These are phyloP conservation scores for Lycocerus yunnanus DNA, from an alignment of 2,888 invertebrate genomes.

Conservation along the genomic window DNA sequence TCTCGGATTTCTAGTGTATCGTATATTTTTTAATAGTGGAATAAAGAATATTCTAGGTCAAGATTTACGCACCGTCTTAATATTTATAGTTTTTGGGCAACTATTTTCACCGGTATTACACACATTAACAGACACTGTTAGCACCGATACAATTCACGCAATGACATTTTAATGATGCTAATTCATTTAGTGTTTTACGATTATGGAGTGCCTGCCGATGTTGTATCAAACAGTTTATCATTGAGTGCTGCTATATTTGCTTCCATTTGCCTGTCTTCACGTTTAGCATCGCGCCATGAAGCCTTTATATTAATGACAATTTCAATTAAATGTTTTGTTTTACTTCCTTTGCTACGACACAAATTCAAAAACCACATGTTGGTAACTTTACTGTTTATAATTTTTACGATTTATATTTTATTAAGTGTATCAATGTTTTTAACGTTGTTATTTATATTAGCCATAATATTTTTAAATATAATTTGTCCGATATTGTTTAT, in stretches of 20 bases:
- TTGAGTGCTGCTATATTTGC: conserved; percentile 95
- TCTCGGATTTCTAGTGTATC: conserved; percentile 67
- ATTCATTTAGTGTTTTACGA: conserved; percentile 91
- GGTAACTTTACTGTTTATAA: conserved; percentile 59
- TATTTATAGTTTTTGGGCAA: conserved; percentile 86
- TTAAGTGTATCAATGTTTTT: conserved; percentile 63
- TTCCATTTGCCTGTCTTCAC: conserved; percentile 91
- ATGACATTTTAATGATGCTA: conserved; percentile 85
- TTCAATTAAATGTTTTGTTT: conserved; percentile 85
- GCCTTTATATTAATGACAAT: conserved; percentile 90
- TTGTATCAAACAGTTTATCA: conserved; percentile 90
- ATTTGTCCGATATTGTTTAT: conserved; percentile 79
- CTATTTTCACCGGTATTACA: conserved; percentile 89
- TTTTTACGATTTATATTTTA: conserved; percentile 59
- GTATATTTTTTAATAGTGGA: conserved; percentile 43
- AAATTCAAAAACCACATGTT: conserved; percentile 62
- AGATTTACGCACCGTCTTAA: conserved; percentile 77
- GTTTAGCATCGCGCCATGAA: conserved; percentile 82
- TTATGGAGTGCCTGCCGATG: conserved; percentile 85
- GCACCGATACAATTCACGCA: conserved; percentile 96
- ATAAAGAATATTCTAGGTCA: conserved; percentile 52
- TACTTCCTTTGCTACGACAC: conserved; percentile 81
- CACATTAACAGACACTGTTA: conserved; percentile 94
- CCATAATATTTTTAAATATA: conserved; percentile 68
- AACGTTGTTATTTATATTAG: conserved; percentile 64